Base-by-base conservation (phyloP, 2,113 vertebrate species). In the Willisornis vidua region DNA sequence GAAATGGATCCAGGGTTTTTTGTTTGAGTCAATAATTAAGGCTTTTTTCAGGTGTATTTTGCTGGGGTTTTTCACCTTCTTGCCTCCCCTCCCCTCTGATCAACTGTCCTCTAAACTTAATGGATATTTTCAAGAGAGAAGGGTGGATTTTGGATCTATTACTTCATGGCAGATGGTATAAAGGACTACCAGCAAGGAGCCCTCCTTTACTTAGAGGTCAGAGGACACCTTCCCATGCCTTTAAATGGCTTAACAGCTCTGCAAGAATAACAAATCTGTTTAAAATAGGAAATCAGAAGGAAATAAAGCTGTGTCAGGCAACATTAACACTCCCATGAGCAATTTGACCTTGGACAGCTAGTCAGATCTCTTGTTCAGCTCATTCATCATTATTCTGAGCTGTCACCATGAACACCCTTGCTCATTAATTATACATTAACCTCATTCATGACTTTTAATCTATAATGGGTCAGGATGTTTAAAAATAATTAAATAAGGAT, bases 351-450 rank as follows among this genome's bases (percentile, higher is more conserved):
- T 97, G 93, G 91, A 82, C 48, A 95, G 63, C 86, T 95, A 8
- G 3, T 94, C 55, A 71, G 81, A 78, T 95, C 62, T 77, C 85
- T 84, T 79, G 63, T 78, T 93, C 93, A 85, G 72, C 94, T 96
- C 93, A 96, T 97, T 97, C 96, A 97, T 97, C 96, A 98, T 95
- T 88, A 94, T 96, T 96, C 90, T 76, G 76, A 91, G 87, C 59
- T 95, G 88, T 68, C 96, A 76, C 76, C 61, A 73, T 5, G 65
- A 94, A 73, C 78, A 91, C 66, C 70, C 70, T 72, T 92, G 82
- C 74, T 92, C 90, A 96, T 97, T 96, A 97, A 96, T 96, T 98
- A 97, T 93, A 94, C 91, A 94, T 97, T 95, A 96, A 93, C 79
- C 95, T 75, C 94, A 94, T 91, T 96, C 77, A 78, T 78, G 95